Evolutionary conservation across 2,888 invertebrate genomes (phyloP), one percentile per base, ranked within the genome.

Genomic region (Hypomecis punctinalis): DNA sequence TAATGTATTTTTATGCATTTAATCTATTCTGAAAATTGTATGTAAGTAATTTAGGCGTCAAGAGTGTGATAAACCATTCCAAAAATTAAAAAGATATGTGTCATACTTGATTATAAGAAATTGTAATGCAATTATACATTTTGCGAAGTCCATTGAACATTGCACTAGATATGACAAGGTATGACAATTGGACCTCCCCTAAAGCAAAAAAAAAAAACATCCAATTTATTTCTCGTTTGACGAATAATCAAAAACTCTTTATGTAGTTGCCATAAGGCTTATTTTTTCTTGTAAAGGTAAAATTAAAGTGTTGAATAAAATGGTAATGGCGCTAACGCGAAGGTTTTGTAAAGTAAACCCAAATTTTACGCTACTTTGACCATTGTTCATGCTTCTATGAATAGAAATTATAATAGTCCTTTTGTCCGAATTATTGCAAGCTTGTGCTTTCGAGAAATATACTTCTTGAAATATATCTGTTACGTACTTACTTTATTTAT

Each of bases 111-210:
- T 86, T 81, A 85, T 76, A 63, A 61, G 69, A 76, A 77, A 85
- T 83, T 81, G 80, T 87, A 88, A 86, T 83, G 78, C 86, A 89
- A 90, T 90, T 89, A 86, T 79, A 77, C 73, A 36, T 79, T 81
- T 77, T 79, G 75, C 71, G 71, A 80, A 80, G 79, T 80, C 82
- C 85, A 84, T 66, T 85, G 88, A 84, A 85, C 85, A 87, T 81
- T 84, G 81, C 83, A 81, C 76, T 71, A 68, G 81, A 87, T 90
- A 88, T 91, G 90, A 91, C 90, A 90, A 81, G 77, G 67, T 82
- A 76, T 88, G 88, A 90, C 75, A 82, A 66, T 68, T 37, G 60
- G 79, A 91, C 90, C 91, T 91, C 82, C 90, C 90, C 87, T 81
- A 76, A 61, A 63, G 52, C 68, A 61, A 64, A 70, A 68, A 70